Base-by-base conservation (phyloP, 2,113 vertebrate species). In the Piprites chloris region DNA sequence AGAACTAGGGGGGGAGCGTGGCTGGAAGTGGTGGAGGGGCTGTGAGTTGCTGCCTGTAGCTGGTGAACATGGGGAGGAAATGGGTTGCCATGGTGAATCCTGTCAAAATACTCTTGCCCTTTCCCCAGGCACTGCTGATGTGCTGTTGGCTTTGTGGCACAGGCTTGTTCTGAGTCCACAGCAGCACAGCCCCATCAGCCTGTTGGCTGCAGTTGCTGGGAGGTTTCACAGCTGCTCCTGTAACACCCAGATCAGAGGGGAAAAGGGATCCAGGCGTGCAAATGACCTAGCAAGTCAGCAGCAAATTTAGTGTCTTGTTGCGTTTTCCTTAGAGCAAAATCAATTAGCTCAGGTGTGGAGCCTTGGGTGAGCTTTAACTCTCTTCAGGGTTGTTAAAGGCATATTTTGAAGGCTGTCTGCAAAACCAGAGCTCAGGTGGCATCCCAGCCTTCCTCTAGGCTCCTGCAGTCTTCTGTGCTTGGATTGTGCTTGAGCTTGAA, bases 401-500 rank as follows among this genome's bases (percentile, higher is more conserved):
- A 2, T 44, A 41, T 46, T 68, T 21, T 22, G 58, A 61, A 56
- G 77, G 56, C 19, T 81, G 42, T 88, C 61, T 56, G 41, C 41
- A 72, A 81, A 84, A 19, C 9, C 47, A 27, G 61, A 32, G 42
- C 14, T 86, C 20, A 22, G 65, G 24, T 74, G 52, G 30, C 11
- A 44, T 42, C 27, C 9, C 30, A 55, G 18, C 28, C 47, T 86
- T 88, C 56, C 55, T 93, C 52, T 39, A 41, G 76, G 61, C 61
- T 77, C 2, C 0, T 37, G 24, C 4, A 50, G 32, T 6, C 22
- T 55, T 62, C 65, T 3, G 0, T 33, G 28, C 28, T 2, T 22
- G 59, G 32, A 1, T 20, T 41, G 17, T 63, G 30, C 41, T 71
- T 50, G 59, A 53, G 49, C 44, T 58, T n/a, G 59, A 59, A 83